Evolutionary conservation across 2,113 vertebrate genomes (phyloP), one percentile per base, ranked within the genome.

Genomic region (Ptychochromis oligacanthus): DNA sequence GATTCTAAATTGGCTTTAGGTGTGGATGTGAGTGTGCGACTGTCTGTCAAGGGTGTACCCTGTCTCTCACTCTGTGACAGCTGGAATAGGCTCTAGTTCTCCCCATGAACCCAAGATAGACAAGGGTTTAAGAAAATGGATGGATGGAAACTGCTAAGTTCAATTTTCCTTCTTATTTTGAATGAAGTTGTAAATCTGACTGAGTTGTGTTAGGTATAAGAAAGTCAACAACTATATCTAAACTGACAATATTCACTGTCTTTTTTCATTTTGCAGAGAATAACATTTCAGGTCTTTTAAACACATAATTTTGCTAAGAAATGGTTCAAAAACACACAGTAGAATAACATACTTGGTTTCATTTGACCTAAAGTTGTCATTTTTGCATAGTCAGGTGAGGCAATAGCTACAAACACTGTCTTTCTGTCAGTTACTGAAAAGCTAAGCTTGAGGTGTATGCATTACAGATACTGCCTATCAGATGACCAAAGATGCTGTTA

Each of bases 401-500:
- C 7, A 38, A 49, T 6, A 18, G 56, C 62, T 61, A 34, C 7
- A 52, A 60, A 56, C 7, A 3, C 20, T 12, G 76, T 59, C 14
- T 58, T 36, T 62, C 20, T n/a, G 60, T 36, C n/a, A 64, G 5
- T 52, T 49, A 62, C 38, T 34, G 17, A 24, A 38, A 49, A 75
- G 34, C 40, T 26, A 49, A 49, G 76, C 56, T 38, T n/a, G 28
- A 79, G 28, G 55, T 52, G 49, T 72, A 26, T 56, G 22, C 11
- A 10, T 72, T 56, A 43, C 75, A 67, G 28, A 67, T 59, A 55
- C 70, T 74, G 60, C 54, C 40, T 15, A 36, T 76, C 59, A 76
- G 77, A 77, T 28, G 2, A 62, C 46, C 57, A 2, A 10, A 80
- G 59, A 46, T 74, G 55, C 56, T 86, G 57, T 28, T 67, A 88